Evolutionary conservation across 1,140 invertebrate species (phyloP).

Genomic region (Drosophila sp.): DNA sequence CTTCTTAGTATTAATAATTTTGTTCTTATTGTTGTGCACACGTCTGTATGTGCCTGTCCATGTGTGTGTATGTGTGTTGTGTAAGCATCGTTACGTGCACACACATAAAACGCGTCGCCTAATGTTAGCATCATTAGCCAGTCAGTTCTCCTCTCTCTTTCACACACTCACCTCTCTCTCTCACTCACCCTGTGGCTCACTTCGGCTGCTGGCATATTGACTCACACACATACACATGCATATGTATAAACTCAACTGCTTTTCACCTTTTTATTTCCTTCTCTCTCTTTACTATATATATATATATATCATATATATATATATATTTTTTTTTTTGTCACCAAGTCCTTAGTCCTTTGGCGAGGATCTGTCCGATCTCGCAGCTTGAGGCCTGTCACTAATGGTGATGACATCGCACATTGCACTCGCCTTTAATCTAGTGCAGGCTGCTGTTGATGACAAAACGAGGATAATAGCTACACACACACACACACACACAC

Average conservation of each 20-base stretch:
- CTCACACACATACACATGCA: constrained; percentile 11
- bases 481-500: constrained; percentile 6
- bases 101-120: constrained; percentile 54
- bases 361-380: constrained; percentile 31
- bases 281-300: too few relatives aligned
- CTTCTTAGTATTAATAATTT: too few relatives aligned
- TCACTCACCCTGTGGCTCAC: not conserved
- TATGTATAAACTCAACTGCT: not conserved
- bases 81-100: constrained; percentile 58
- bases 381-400: constrained; percentile 9
- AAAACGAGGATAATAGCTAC: constrained; percentile 46
- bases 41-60: constrained; percentile 8
- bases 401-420: constrained; percentile 49
- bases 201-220: not conserved
- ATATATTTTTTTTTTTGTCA: not conserved
- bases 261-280: constrained; percentile 7
- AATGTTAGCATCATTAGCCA: constrained; percentile 52
- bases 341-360: not conserved
- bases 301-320: too few relatives aligned
- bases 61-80: constrained; percentile 28
- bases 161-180: constrained; percentile 4
- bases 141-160: not conserved
- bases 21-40: too few relatives aligned
- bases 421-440: constrained; percentile 45
- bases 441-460: constrained; percentile 50